A percentile compares a stretch with the other conserved stretches of the same genome.
phyloP scores from a whole-genome alignment of 2,888 invertebrate species.

The Drosophila pseudotalamancana region DNA sequence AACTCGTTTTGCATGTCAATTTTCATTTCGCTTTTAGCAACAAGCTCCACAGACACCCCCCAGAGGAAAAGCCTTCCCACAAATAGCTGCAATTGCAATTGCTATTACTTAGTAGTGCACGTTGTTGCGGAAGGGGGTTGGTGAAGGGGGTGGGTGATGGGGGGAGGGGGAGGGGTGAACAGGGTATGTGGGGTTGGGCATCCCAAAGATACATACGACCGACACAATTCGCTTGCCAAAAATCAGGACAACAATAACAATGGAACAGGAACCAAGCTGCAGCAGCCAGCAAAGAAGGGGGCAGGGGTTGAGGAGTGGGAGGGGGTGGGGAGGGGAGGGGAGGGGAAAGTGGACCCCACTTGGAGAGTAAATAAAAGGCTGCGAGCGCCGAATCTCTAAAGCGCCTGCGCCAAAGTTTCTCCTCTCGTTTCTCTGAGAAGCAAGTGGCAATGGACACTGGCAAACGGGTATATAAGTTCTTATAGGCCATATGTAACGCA shows the following conservation, averaged over 20 bases:
- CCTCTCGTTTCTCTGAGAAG: slow-evolving; percentile 25
- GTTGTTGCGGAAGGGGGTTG: too few species aligned
- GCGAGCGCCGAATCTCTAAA: not conserved
- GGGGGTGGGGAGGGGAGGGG: not conserved
- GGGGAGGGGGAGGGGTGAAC: slow-evolving; percentile 3
- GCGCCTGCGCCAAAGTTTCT: slow-evolving; percentile 38
- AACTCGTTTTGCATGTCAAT: slow-evolving; percentile 49
- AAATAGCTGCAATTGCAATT: slow-evolving; percentile 29
- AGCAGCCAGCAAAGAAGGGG: not conserved
- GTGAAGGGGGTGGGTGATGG: not conserved
- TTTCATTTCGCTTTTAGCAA: slow-evolving; percentile 39
- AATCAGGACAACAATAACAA: slow-evolving; percentile 58
- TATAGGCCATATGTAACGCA: not conserved
- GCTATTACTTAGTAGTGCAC: slow-evolving; percentile 31
- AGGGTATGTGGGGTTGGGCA: slow-evolving; percentile 5
- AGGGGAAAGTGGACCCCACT: not conserved
- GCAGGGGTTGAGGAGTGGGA: too few species aligned
- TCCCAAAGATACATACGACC: slow-evolving; percentile 66
- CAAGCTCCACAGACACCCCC: not conserved
- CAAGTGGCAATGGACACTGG: slow-evolving; percentile 14
- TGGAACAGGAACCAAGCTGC: slow-evolving; percentile 35
- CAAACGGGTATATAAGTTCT: not conserved
- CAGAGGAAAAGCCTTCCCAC: not conserved
- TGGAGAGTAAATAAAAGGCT: slow-evolving; percentile 20
- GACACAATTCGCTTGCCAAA: slow-evolving; percentile 69